Conservation (phyloP, 2,113 vertebrate species). For the Entelurus aequoreus region DNA sequence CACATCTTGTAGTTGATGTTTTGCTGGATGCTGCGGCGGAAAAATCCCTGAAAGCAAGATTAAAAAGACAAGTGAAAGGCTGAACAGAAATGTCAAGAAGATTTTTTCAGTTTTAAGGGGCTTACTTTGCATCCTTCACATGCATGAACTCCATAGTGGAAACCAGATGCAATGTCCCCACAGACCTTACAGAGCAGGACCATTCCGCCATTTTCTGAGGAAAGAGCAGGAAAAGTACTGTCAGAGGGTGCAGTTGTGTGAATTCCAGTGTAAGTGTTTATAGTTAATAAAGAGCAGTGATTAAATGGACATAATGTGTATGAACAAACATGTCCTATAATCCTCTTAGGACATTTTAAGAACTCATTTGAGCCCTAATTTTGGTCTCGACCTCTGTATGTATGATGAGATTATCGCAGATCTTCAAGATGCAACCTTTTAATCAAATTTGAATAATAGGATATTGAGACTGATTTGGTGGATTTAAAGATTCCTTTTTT, state of each 20-base stretch:
- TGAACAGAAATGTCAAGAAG: background rate
- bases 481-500: too few species aligned
- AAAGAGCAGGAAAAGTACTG: slow-evolving; percentile 12
- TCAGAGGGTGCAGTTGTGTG: slow-evolving; percentile 2
- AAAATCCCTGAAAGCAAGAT: slow-evolving; percentile 69
- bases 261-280: too few species aligned
- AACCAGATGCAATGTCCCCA: slow-evolving; percentile 77
- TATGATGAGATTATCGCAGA: too few species aligned
- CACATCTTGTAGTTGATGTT: slow-evolving; percentile 82
- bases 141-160: slow-evolving; percentile 80
- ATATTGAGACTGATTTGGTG: too few species aligned
- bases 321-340: too few species aligned
- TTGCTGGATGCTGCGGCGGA: slow-evolving; percentile 79
- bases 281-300: background rate
- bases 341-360: too few species aligned
- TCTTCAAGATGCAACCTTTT: too few species aligned
- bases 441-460: too few species aligned
- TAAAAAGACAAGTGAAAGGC: slow-evolving; percentile 2
- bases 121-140: slow-evolving; percentile 79
- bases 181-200: slow-evolving; percentile 80
- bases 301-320: too few species aligned
- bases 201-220: slow-evolving; percentile 74
- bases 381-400: too few species aligned
- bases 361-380: too few species aligned
- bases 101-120: background rate